A percentile compares a stretch with the other conserved stretches of the same genome.
phyloP scores from a whole-genome alignment of 1,140 invertebrate genomes.

The Diuraphis noxia region DNA sequence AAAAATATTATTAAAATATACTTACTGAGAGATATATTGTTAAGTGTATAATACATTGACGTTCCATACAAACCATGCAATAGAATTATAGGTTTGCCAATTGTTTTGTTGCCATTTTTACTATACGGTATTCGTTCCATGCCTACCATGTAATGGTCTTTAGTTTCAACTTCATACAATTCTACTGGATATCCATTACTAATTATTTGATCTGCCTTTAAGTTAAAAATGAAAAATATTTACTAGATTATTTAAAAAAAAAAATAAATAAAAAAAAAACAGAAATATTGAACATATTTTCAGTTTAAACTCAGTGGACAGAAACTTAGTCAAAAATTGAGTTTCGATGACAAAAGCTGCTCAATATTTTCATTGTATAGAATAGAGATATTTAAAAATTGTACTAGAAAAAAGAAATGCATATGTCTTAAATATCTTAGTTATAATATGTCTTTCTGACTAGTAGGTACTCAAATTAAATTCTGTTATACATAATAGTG shows the following conservation, averaged over 20 bases:
- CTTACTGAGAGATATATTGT: conserved; percentile 54
- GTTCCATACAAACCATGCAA: conserved; percentile 78
- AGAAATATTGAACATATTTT: background rate
- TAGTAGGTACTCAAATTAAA: too few relatives aligned
- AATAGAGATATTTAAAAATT: too few relatives aligned
- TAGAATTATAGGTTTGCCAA: conserved; percentile 64
- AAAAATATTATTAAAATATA: background rate
- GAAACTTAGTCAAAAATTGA: background rate
- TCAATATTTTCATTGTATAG: background rate
- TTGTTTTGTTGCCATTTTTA: conserved; percentile 55
- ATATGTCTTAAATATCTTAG: too few relatives aligned
- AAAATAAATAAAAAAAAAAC: background rate
- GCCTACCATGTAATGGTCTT: conserved; percentile 67
- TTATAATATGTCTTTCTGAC: too few relatives aligned
- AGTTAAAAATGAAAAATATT: background rate
- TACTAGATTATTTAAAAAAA: background rate
- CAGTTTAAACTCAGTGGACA: background rate
- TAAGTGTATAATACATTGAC: conserved; percentile 69
- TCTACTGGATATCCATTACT: conserved; percentile 65
- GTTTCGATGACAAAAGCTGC: background rate
- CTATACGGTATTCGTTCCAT: conserved; percentile 64
- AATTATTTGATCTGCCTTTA: background rate
- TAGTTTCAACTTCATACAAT: conserved; percentile 63
- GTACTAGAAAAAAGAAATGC: too few relatives aligned
- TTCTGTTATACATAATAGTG: too few relatives aligned